phyloP scores from a whole-genome alignment of 2,888 invertebrate species.

The Fragum whitleyi region DNA sequence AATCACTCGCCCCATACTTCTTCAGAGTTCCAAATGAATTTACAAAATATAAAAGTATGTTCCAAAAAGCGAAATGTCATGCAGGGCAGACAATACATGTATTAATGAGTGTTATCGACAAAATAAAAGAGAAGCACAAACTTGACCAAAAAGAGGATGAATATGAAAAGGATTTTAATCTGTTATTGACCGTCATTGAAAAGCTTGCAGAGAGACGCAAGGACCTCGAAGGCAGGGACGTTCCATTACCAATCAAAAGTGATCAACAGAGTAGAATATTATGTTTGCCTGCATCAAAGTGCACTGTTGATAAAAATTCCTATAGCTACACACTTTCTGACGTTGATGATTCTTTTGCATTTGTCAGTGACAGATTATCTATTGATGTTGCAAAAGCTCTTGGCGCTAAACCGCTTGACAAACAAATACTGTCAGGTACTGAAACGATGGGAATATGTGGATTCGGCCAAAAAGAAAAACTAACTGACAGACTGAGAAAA shows the following conservation, averaged over 20 bases:
- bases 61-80: constrained; percentile 7
- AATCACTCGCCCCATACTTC: constrained; percentile 43
- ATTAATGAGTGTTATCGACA: neutral
- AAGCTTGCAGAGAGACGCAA: constrained; percentile 21
- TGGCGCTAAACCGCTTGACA: constrained; percentile 73
- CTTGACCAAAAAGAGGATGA: neutral
- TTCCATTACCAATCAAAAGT: constrained; percentile 32
- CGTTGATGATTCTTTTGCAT: constrained; percentile 33
- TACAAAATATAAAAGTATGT: constrained; percentile 2
- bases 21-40: constrained; percentile 45
- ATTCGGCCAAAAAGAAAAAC: constrained; percentile 78
- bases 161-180: constrained; percentile 18
- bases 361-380: constrained; percentile 59
- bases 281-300: constrained; percentile 21
- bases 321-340: constrained; percentile 5
- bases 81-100: constrained; percentile 12
- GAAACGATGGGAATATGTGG: constrained; percentile 46
- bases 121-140: neutral
- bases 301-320: constrained; percentile 44
- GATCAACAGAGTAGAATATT: neutral
- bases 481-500: constrained; percentile 75
- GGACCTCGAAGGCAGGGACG: constrained; percentile 10
- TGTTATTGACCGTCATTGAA: constrained; percentile 20
- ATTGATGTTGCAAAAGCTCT: constrained; percentile 67
- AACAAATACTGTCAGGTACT: constrained; percentile 68